Conservation (phyloP, 2,888 invertebrate species). For the Ophioninae sp. region DNA sequence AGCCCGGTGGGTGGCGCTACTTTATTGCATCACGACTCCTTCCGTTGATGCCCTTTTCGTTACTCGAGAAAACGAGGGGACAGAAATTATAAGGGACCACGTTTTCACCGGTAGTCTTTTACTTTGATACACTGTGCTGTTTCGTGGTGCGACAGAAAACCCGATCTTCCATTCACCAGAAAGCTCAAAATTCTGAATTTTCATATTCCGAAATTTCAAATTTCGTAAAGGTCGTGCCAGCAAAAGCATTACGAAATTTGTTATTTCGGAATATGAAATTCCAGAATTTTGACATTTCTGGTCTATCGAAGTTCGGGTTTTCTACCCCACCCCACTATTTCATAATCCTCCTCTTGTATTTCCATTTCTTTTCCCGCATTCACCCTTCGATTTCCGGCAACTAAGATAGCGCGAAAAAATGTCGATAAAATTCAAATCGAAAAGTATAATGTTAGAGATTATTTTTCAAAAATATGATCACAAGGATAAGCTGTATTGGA, state of each 20-base stretch:
- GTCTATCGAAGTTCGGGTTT: too few species aligned
- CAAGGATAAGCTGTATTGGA: too few species aligned
- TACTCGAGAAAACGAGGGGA: conserved; percentile 1
- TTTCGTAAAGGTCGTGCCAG: too few species aligned
- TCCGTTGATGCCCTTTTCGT: conserved; percentile 56
- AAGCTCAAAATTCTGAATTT: too few species aligned
- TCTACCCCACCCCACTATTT: too few species aligned
- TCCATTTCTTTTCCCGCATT: background rate
- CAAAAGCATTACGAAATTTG: too few species aligned
- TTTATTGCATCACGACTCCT: conserved; percentile 80
- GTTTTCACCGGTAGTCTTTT: conserved; percentile 11
- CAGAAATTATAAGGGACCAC: conserved; percentile 40
- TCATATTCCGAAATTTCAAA: too few species aligned
- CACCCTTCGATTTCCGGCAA: background rate
- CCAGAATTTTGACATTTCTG: too few species aligned
- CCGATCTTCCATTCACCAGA: too few species aligned
- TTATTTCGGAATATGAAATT: too few species aligned
- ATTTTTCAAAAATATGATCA: background rate
- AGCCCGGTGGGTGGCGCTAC: conserved; percentile 80
- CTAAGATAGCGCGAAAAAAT: background rate
- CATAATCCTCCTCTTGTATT: background rate
- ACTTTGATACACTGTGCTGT: background rate
- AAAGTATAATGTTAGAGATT: background rate
- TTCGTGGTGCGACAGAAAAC: too few species aligned
- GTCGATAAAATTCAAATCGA: background rate